These are phyloP conservation scores for Temnothorax longispinosus DNA, from an alignment of 1,140 invertebrate species.

Conservation along the genomic window DNA sequence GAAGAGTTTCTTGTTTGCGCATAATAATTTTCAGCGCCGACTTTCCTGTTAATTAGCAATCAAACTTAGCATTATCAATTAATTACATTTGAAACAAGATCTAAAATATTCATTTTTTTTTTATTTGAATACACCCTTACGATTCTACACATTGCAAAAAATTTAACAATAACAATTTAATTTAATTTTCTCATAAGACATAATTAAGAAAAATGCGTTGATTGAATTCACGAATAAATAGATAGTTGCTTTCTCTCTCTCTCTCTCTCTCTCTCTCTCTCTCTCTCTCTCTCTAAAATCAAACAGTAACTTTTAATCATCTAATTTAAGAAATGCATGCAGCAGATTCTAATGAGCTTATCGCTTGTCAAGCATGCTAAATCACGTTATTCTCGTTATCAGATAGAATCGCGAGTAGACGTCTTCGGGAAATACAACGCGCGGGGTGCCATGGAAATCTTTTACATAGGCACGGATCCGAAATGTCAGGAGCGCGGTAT, in stretches of 20 bases:
- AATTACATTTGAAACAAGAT: background rate
- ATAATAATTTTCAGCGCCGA: background rate
- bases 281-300: background rate
- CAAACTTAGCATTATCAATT: background rate
- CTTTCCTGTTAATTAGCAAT: background rate
- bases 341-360: background rate
- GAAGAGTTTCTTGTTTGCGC: background rate
- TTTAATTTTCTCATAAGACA: background rate
- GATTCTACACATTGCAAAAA: background rate
- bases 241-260: background rate
- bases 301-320: background rate
- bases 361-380: background rate
- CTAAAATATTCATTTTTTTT: background rate
- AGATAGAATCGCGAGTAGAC: slow-evolving; percentile 76
- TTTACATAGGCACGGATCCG: slow-evolving; percentile 77
- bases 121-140: background rate
- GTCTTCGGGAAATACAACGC: slow-evolving; percentile 75
- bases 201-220: background rate
- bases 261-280: background rate
- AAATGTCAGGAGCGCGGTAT: slow-evolving; percentile 75
- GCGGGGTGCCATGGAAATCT: slow-evolving; percentile 72
- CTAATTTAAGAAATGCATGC: background rate
- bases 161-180: background rate
- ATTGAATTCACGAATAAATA: background rate
- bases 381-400: background rate